Percentiles rank a stretch among this genome's conserved stretches.
phyloP scores from a whole-genome alignment of 2,797 vertebrate species.

The Discoglossus pictus region DNA sequence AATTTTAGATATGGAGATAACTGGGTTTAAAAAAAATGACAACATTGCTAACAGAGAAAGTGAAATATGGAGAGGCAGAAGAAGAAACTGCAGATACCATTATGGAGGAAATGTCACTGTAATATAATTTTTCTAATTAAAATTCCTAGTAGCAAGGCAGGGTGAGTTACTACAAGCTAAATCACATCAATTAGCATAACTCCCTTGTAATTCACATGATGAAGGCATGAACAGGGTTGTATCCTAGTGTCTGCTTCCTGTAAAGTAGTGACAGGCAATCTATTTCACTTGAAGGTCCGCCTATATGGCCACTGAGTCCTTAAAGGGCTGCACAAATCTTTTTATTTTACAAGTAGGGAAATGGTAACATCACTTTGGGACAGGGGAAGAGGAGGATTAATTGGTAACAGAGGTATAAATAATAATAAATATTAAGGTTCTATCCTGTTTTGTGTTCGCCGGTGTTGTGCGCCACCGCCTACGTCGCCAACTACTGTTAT shows the following conservation, averaged over 20 bases:
- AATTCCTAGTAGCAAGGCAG: constrained; percentile 50
- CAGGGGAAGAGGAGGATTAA: too few relatives aligned
- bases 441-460: too few relatives aligned
- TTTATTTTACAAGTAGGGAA: too few relatives aligned
- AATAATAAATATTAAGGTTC: too few relatives aligned
- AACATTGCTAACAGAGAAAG: constrained; percentile 61
- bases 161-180: constrained; percentile 53
- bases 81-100: constrained; percentile 60
- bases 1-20: constrained; percentile 68
- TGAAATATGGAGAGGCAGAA: constrained; percentile 58
- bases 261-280: too few relatives aligned
- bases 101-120: constrained; percentile 57
- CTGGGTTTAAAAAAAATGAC: constrained; percentile 58
- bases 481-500: too few relatives aligned
- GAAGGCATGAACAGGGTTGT: constrained; percentile 32
- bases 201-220: constrained; percentile 47
- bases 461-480: too few relatives aligned
- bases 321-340: too few relatives aligned
- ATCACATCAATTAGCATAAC: constrained; percentile 54
- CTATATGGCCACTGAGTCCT: too few relatives aligned
- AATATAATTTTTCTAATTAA: constrained; percentile 58
- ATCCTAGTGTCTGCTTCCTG: constrained; percentile 38
- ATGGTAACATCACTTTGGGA: too few relatives aligned
- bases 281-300: too few relatives aligned
- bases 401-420: too few relatives aligned